Evolutionary conservation across 1,140 invertebrate species (phyloP).

Genomic region (Tribolium madens): DNA sequence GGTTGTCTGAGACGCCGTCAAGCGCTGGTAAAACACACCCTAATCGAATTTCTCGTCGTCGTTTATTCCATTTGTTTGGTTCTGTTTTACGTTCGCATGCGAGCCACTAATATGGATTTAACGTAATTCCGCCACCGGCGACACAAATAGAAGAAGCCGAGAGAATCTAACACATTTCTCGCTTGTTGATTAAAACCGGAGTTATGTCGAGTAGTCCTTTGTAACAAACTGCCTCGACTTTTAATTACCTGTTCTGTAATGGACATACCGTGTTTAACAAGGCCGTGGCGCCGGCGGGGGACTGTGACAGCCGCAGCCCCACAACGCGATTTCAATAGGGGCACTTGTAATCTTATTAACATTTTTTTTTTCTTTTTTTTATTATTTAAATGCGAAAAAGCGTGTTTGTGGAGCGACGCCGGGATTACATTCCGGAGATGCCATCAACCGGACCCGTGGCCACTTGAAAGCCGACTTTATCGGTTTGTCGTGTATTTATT

Average conservation of each 20-base stretch:
- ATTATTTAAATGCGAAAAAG: not conserved
- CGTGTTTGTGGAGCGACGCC: not conserved
- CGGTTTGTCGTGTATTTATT: not conserved
- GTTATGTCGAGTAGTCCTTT: constrained; percentile 61
- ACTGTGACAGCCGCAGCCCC: constrained; percentile 62
- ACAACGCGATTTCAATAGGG: constrained; percentile 57
- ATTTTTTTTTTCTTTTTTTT: not conserved
- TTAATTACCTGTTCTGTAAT: constrained; percentile 65
- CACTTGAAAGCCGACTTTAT: constrained; percentile 9
- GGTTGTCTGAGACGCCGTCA: constrained; percentile 55
- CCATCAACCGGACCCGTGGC: constrained; percentile 9
- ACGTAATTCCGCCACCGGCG: constrained; percentile 10
- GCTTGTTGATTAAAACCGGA: constrained; percentile 63
- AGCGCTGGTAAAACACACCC: constrained; percentile 55
- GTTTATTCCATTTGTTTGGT: constrained; percentile 36
- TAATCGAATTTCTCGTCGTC: constrained; percentile 56
- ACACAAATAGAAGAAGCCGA: not conserved
- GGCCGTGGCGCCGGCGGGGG: constrained; percentile 60
- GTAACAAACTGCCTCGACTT: constrained; percentile 64
- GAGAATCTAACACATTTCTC: constrained; percentile 27
- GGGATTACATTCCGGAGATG: constrained; percentile 1
- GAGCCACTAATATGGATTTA: constrained; percentile 27
- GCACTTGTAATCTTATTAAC: constrained; percentile 26
- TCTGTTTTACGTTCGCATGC: constrained; percentile 35
- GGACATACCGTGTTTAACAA: constrained; percentile 65